A percentile compares a stretch with the other conserved stretches of the same genome.
Evolutionary conservation across 2,797 vertebrate species (phyloP).

Genomic region (Pelobates cultripes): DNA sequence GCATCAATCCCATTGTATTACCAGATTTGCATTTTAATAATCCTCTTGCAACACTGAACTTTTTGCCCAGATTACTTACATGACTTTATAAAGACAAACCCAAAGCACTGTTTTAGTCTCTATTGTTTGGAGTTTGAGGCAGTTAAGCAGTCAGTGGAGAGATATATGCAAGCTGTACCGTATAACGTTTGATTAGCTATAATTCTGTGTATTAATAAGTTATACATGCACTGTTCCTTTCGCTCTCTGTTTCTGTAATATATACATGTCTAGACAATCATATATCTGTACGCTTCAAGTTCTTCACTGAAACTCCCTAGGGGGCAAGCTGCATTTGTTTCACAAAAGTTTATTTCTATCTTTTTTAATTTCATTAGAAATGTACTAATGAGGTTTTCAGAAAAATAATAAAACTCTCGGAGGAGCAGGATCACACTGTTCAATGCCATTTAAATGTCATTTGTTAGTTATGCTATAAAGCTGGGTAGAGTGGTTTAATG

Average conservation of each 20-base stretch:
- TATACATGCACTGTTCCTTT: background rate
- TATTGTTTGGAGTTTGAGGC: background rate
- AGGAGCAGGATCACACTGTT: conserved; percentile 50
- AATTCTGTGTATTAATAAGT: conserved; percentile 33
- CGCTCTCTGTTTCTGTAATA: conserved; percentile 12
- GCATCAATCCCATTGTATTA: too few relatives aligned
- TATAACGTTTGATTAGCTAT: conserved; percentile 33
- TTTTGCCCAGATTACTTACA: background rate
- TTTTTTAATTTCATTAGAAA: conserved; percentile 50
- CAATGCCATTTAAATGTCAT: conserved; percentile 57
- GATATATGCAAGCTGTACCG: background rate
- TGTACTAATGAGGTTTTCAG: conserved; percentile 54
- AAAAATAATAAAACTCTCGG: conserved; percentile 53
- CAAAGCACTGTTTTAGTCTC: background rate
- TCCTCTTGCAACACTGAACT: too few relatives aligned
- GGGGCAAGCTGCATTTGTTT: conserved; percentile 29
- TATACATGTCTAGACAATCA: conserved; percentile 33
- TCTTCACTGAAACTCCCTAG: conserved; percentile 17
- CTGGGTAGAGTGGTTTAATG: conserved; percentile 48
- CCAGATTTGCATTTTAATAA: too few relatives aligned
- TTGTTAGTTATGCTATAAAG: conserved; percentile 55
- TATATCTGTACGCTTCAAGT: conserved; percentile 19
- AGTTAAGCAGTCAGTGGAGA: conserved; percentile 3
- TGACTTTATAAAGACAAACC: background rate
- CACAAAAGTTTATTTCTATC: conserved; percentile 41